Percentiles rank a stretch among this genome's conserved stretches.
These are phyloP conservation scores for Stenolophus ochropezus DNA, from an alignment of 2,888 invertebrate genomes.

Conservation along the genomic window DNA sequence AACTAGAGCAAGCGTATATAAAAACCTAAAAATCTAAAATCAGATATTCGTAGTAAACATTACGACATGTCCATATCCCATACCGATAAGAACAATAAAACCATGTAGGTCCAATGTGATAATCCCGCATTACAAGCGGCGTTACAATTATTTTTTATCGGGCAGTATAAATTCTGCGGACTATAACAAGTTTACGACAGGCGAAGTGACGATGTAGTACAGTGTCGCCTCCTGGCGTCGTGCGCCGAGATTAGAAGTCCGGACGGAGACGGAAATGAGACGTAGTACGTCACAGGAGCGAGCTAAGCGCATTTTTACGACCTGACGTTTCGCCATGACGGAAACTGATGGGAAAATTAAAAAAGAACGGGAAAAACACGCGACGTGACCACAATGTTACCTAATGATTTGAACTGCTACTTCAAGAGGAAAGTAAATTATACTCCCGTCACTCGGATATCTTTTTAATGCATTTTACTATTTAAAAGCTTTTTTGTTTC, in stretches of 20 bases:
- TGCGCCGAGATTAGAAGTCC: background rate
- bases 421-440: background rate
- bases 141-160: constrained; percentile 25
- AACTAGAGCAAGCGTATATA: too few species aligned
- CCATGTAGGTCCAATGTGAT: background rate
- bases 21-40: too few species aligned
- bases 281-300: background rate
- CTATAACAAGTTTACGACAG: constrained; percentile 31
- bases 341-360: background rate
- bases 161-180: background rate
- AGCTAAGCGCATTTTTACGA: constrained; percentile 26
- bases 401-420: background rate
- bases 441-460: background rate
- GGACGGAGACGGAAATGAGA: constrained; percentile 24
- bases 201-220: constrained; percentile 25
- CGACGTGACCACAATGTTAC: constrained; percentile 1
- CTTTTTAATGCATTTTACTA: background rate
- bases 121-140: background rate
- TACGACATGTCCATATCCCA: too few species aligned
- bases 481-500: background rate
- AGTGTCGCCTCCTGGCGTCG: background rate
- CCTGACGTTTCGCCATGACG: background rate
- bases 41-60: too few species aligned
- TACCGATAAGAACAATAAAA: background rate
- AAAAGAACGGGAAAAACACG: background rate